Evolutionary conservation across 2,888 invertebrate genomes (phyloP).

Genomic region (Apamea monoglypha): DNA sequence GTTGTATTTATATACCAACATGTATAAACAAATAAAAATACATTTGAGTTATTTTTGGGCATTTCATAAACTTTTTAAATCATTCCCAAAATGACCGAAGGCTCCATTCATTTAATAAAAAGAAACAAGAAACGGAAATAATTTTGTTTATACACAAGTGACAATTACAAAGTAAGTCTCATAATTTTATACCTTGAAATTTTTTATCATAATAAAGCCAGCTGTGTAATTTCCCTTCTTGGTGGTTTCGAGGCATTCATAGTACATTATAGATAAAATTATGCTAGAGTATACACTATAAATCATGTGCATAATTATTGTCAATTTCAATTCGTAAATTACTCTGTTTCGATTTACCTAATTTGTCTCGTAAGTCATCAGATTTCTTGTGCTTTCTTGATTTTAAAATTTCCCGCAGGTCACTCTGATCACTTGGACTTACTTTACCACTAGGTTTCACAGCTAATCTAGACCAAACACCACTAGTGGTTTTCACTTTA

Average conservation of each 20-base stretch:
- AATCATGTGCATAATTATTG: constrained; percentile 80
- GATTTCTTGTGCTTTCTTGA: constrained; percentile 76
- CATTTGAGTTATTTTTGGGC: background rate
- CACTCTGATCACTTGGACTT: constrained; percentile 73
- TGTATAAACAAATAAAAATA: background rate
- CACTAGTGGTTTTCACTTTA: constrained; percentile 82
- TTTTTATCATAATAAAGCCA: background rate
- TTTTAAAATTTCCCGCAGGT: constrained; percentile 83
- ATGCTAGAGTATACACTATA: constrained; percentile 61
- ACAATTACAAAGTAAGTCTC: background rate
- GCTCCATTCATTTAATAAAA: background rate
- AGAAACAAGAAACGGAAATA: background rate
- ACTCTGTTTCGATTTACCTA: constrained; percentile 82
- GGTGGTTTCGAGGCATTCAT: background rate
- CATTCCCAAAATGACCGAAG: background rate
- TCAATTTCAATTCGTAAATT: constrained; percentile 89
- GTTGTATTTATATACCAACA: background rate
- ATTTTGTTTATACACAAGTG: background rate
- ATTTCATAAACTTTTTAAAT: background rate
- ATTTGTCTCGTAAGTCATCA: constrained; percentile 82
- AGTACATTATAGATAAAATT: constrained; percentile 25
- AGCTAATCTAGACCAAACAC: constrained; percentile 91
- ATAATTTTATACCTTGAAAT: background rate
- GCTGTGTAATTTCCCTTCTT: background rate
- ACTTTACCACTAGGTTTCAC: constrained; percentile 69